Base-by-base conservation (phyloP, 2,888 invertebrate genomes). In the Drosophila lutescens region DNA sequence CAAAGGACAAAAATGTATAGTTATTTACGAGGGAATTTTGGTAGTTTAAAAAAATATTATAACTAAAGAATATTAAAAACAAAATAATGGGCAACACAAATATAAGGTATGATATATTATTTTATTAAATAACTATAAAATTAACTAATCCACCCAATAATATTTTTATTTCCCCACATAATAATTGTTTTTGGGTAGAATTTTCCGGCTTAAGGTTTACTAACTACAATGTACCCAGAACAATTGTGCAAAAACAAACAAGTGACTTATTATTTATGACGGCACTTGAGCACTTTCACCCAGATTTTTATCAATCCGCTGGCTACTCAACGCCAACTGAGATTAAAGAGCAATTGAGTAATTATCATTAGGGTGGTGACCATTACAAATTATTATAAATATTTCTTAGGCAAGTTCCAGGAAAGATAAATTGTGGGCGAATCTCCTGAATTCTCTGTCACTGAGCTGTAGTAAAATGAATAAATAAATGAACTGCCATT, bases 241-340 rank as follows among this genome's bases (percentile, higher is more conserved):
- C 53, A 13, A 23, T 26, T 36, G 26, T 6, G 34, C 17, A 40
- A 36, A 67, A 47, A 54, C 40, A 66, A 54, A 26, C 67, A 53
- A 66, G 47, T 41, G 34, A 66, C 55, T 66, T 66, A 55, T 36
- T 67, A 47, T 56, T 68, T 68, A 50, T 38, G 68, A 56, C 56
- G 20, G 43, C 41, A 68, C 68, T 68, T 17, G 68, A 54, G 46
- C 40, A 66, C 67, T 66, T 66, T 69, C 69, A 69, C 70, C 59
- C 70, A 70, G 69, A 69, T 59, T 69, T 53, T 69, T 53, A 59
- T 69, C 70, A 69, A 69, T 56, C 50, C 53, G 17, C 41, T 3
- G 32, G 50, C 47, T 49, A 59, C 53, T 59, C 60, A 17, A 47
- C n/a, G 40, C 54, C 12, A 54, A 17, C 55, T n/a, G 47, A 54